Evolutionary conservation across 2,113 vertebrate species (phyloP), one percentile per base, ranked within the genome.

Genomic region (Platysternon megacephalum): DNA sequence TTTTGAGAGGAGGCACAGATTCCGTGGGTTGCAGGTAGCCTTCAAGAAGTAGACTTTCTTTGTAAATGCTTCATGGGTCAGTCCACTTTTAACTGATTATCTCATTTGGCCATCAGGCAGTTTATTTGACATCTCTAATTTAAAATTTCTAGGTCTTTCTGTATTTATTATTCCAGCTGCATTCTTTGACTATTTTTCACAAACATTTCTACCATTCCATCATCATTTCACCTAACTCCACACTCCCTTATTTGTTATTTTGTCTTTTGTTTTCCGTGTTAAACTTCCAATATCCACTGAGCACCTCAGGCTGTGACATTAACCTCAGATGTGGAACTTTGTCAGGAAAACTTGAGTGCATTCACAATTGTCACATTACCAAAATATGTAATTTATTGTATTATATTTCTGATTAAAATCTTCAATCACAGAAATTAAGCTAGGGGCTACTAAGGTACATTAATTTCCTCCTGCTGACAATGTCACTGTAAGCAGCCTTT

Each of bases 331-430:
- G 95, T 76, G 93, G 91, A 97, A 96, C 87, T 95, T 91, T 84
- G 80, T 94, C 96, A 96, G 92, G 86, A 95, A 97, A 98, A 92
- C 90, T 89, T 88, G 89, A 87, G 93, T 91, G 82, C 96, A 98
- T 97, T 96, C n/a, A 12, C 96, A 97, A 98, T 97, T 97, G 92
- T 93, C 94, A 95, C 93, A 95, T 95, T 96, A 94, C 53, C 80
- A 97, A 95, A 97, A 97, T 91, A 97, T 94, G 96, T 90, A 97
- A 98, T 98, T 98, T 98, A 97, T 93, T 95, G 84, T 91, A 97
- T 87, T 97, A 96, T 95, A 90, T 95, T 98, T 97, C 94, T 97
- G 97, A 98, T 98, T 97, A 98, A 97, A 98, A 97, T 96, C 94
- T 98, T 97, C 96, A 87, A 8, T 95, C 94, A 97, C 91, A 96